Conservation (phyloP, 2,797 vertebrate genomes). For the Pseudotriccus pelzelni region DNA sequence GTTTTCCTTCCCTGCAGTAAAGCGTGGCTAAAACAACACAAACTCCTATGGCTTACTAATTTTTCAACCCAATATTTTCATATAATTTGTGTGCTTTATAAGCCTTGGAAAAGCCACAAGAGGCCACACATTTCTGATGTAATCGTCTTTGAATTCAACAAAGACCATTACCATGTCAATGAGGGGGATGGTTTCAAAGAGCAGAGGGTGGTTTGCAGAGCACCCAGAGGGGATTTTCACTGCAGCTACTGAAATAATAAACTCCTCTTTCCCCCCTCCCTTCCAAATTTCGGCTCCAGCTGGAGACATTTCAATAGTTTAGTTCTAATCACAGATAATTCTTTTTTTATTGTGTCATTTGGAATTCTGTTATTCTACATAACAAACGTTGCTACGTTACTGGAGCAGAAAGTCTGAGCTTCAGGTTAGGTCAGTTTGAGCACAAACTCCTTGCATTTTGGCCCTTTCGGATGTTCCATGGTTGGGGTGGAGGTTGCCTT, state of each 20-base stretch:
- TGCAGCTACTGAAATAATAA: constrained; percentile 85
- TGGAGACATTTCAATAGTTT: constrained; percentile 65
- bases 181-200: constrained; percentile 74
- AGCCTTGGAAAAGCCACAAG: constrained; percentile 78
- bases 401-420: constrained; percentile 22
- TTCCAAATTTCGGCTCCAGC: constrained; percentile 66
- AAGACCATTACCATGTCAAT: constrained; percentile 80
- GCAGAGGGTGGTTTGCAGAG: constrained; percentile 57
- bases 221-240: constrained; percentile 77
- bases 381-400: constrained; percentile 74
- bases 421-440: neutral
- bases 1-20: constrained; percentile 79
- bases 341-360: constrained; percentile 77
- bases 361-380: constrained; percentile 64
- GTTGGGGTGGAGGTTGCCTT: neutral
- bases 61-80: constrained; percentile 83
- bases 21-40: constrained; percentile 83
- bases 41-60: constrained; percentile 82
- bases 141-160: constrained; percentile 86
- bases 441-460: constrained; percentile 18
- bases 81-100: constrained; percentile 84
- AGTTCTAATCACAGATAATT: constrained; percentile 77
- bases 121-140: constrained; percentile 81
- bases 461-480: neutral
- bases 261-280: constrained; percentile 50